phyloP scores from a whole-genome alignment of 1,140 invertebrate genomes.

The Nymphalis io region DNA sequence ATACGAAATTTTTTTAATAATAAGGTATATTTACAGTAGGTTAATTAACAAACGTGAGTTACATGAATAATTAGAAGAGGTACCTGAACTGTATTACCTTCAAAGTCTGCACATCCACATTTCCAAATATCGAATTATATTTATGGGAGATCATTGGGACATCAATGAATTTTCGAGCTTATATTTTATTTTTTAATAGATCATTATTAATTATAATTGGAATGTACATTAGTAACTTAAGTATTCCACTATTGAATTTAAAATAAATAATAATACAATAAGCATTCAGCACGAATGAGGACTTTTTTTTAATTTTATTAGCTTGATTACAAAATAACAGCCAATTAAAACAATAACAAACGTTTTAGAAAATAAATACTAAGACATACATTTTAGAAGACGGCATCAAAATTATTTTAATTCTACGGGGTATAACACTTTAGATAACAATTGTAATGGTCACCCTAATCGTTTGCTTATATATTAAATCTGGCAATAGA shows the following conservation, averaged over 20 bases:
- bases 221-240: constrained; percentile 35
- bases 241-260: constrained; percentile 18
- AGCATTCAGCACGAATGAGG: background rate
- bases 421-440: background rate
- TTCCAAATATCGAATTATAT: constrained; percentile 37
- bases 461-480: constrained; percentile 7
- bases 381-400: constrained; percentile 5
- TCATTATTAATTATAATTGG: constrained; percentile 31
- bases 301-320: background rate
- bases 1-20: constrained; percentile 79
- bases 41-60: constrained; percentile 78
- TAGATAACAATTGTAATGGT: constrained; percentile 2
- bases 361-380: constrained; percentile 1
- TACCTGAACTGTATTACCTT: constrained; percentile 55
- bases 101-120: constrained; percentile 35
- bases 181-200: constrained; percentile 17
- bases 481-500: constrained; percentile 2
- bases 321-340: background rate
- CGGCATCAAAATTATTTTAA: constrained; percentile 18
- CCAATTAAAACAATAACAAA: background rate
- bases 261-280: constrained; percentile 10
- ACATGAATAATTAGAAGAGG: constrained; percentile 72
- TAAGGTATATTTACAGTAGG: constrained; percentile 79
- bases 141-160: constrained; percentile 34
- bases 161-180: constrained; percentile 26